Evolutionary conservation across 2,113 vertebrate species (phyloP), one percentile per base, ranked within the genome.

Genomic region (Psephotus haematonotus): DNA sequence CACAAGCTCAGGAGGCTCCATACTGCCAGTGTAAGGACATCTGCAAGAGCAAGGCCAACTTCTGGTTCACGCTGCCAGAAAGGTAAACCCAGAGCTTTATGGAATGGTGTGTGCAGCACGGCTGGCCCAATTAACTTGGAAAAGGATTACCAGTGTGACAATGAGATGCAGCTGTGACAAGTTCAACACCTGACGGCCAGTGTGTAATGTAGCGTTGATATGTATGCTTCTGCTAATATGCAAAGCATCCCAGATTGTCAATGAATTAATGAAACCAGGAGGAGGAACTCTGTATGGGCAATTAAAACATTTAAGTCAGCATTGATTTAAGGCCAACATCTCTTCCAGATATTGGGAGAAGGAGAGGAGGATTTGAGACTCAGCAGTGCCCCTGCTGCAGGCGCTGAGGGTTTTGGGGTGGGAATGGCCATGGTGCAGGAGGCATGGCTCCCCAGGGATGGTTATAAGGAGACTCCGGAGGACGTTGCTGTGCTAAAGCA

Each of bases 81-180:
- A 85, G 25, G 64, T 81, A 91, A 97, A 93, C 7, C 70, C 71
- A 35, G 55, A 62, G 95, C 85, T 92, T 91, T 89, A 59, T 49
- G 28, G 41, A 35, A 7, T 0, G 11, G 49, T 27, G 24, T 59
- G 77, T 82, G 68, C 88, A 68, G 60, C 75, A 20, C 0, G 1
- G 39, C 46, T 5, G 13, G 88, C 37, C 91, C 92, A 97, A 92
- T 97, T 97, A 97, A 37, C 80, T 93, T 16, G 44, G 93, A 91
- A 97, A 97, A 96, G 91, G 95, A 96, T 97, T 95, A 93, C 90
- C 72, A 67, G 37, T 8, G 13, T 83, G 87, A 82, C 64, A 59
- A 59, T 27, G 69, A 60, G 69, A 88, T 88, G 55, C 44, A 70
- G 68, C 81, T 90, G 84, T 78, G 93, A 91, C 67, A 65, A 49